A percentile compares a stretch with the other conserved stretches of the same genome.
Conservation (phyloP, 2,797 vertebrate species). For the Neosalanx taihuensis region DNA sequence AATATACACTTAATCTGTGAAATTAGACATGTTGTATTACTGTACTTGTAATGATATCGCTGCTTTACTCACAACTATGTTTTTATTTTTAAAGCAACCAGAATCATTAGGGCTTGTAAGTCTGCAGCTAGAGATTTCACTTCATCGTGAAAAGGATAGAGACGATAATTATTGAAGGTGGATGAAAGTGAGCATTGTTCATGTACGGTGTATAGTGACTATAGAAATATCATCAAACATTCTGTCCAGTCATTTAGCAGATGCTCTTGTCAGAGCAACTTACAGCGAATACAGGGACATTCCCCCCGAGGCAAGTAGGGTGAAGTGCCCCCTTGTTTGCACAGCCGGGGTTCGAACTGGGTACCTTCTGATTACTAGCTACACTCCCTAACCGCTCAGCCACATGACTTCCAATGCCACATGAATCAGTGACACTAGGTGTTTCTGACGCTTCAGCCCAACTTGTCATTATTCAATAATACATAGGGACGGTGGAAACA, state of each 20-base stretch:
- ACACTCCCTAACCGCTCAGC: too few relatives aligned
- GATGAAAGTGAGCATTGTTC: too few relatives aligned
- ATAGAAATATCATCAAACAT: too few relatives aligned
- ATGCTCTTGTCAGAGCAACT: too few relatives aligned
- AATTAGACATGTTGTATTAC: not conserved
- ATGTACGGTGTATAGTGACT: too few relatives aligned
- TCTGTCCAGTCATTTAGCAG: too few relatives aligned
- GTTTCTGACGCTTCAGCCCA: constrained; percentile 49
- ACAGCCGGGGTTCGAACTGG: too few relatives aligned
- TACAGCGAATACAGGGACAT: too few relatives aligned
- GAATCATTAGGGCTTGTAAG: not conserved
- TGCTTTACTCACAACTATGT: not conserved
- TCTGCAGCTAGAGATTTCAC: not conserved
- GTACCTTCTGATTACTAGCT: too few relatives aligned
- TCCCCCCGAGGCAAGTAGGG: too few relatives aligned
- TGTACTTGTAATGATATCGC: not conserved
- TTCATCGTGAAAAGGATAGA: not conserved
- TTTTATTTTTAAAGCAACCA: not conserved
- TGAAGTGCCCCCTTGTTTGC: too few relatives aligned
- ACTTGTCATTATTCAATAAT: constrained; percentile 42
- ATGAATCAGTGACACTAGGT: constrained; percentile 33
- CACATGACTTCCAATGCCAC: not conserved
- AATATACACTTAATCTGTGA: not conserved
- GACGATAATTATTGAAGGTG: not conserved
- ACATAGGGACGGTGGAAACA: constrained; percentile 18